Evolutionary conservation across 2,113 vertebrate genomes (phyloP).

Genomic region (Callospermophilus lateralis): DNA sequence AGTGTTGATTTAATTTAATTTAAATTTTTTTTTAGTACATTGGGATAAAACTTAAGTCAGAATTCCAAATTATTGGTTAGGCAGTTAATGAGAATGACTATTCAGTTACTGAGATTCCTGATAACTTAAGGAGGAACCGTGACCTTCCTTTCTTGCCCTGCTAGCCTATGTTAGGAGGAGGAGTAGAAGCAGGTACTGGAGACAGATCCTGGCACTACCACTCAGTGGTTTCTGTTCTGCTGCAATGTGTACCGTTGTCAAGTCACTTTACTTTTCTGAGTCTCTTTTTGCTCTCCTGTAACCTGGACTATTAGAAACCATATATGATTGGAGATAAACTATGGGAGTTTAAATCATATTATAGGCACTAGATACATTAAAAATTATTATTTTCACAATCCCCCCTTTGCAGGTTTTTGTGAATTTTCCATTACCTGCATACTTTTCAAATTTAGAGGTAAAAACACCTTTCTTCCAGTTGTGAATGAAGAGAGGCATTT

Average conservation of each 20-base stretch:
- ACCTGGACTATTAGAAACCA: neutral
- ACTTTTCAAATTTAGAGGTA: neutral
- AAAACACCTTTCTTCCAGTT: neutral
- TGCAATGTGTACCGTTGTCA: neutral
- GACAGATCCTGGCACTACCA: neutral
- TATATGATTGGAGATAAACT: neutral
- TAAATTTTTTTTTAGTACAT: neutral
- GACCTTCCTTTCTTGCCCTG: neutral
- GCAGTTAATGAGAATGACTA: neutral
- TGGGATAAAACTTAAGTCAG: neutral
- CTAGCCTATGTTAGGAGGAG: neutral
- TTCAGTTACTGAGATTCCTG: neutral
- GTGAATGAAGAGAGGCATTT: neutral
- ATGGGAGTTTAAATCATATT: neutral
- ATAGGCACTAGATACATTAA: neutral
- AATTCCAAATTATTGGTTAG: neutral
- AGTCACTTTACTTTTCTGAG: neutral
- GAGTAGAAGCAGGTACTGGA: neutral
- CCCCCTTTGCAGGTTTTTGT: neutral
- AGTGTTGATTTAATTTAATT: neutral
- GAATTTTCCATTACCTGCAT: neutral
- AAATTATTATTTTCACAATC: neutral
- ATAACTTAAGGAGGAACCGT: neutral
- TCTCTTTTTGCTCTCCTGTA: neutral
- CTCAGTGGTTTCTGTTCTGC: fast-evolving